Evolutionary conservation across 2,888 invertebrate genomes (phyloP).

Genomic region (Smittia sp.): DNA sequence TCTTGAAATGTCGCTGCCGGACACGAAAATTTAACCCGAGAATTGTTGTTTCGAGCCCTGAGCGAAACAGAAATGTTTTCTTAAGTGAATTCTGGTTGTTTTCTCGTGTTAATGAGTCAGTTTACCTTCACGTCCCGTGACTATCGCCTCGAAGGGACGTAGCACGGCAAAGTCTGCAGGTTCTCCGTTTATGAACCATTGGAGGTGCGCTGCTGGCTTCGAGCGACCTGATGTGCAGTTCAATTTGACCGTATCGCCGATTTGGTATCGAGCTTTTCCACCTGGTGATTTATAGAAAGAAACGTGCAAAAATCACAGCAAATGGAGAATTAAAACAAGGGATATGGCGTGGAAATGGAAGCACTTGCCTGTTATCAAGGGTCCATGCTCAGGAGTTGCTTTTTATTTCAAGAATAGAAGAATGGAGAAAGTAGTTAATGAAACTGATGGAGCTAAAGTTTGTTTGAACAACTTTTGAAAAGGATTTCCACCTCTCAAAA

Average conservation of each 20-base stretch:
- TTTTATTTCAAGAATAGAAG: background rate
- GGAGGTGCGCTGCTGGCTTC: constrained; percentile 76
- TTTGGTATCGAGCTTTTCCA: constrained; percentile 75
- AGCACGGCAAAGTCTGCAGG: constrained; percentile 61
- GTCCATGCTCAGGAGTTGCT: constrained; percentile 22
- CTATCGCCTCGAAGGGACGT: constrained; percentile 56
- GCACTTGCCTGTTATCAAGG: constrained; percentile 22
- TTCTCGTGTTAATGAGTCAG: background rate
- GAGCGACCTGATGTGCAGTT: constrained; percentile 83
- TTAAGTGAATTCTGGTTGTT: background rate
- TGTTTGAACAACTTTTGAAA: too few species aligned
- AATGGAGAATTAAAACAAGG: constrained; percentile 39
- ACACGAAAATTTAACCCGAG: constrained; percentile 78
- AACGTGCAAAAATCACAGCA: constrained; percentile 69
- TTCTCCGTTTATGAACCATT: constrained; percentile 86
- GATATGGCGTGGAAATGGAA: background rate
- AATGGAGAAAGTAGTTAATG: background rate
- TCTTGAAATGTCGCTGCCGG: constrained; percentile 74
- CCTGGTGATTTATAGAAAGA: constrained; percentile 79
- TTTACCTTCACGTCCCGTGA: constrained; percentile 58
- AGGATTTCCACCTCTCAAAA: too few species aligned
- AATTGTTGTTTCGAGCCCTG: constrained; percentile 73
- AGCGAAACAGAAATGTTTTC: constrained; percentile 50
- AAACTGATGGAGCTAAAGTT: too few species aligned
- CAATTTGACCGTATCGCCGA: constrained; percentile 75